Base-by-base conservation (phyloP, 1,140 invertebrate species). In the Caenorhabditis briggsae region DNA sequence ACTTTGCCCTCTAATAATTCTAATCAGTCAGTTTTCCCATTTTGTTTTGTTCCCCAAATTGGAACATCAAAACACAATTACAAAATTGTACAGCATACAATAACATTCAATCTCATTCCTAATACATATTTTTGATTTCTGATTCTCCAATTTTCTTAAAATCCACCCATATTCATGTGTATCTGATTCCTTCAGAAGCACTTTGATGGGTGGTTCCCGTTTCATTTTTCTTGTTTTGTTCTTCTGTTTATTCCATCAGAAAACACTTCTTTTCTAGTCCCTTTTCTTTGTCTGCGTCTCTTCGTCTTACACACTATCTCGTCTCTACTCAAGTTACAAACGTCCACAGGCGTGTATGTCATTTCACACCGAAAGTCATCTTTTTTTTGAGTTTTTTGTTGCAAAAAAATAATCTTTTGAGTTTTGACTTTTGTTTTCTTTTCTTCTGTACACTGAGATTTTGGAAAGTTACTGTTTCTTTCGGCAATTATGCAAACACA, bases 251-350 rank as follows among this genome's bases (percentile, higher is more conserved):
- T 78, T 33, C 70, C 70, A 78, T 78, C 70, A 78, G 53, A 78
- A 78, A 46, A 78, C 70, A 50, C 50, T 78, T 48, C 46, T 50
- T 41, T 43, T 50, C n/a, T 78, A 23, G 48, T 78, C 50, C 20
- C 46, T 50, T 41, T 43, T 50, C n/a, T 78, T 11, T 78, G 20
- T 18, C 46, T 78, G 46, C 70, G 70, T 78, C 70, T 78, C 70
- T 78, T 23, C n/a, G 18, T 78, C 70, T 78, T 50, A 50, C 46
- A 78, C n/a, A 78, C 46, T 78, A 0, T 50, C 43, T 78, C 46
- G 5, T 18, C 23, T 3, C 70, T 78, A 78, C 70, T 78, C 70
- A 78, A 78, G 70, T 78, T 78, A 78, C 70, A 78, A 78, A 50
- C 70, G 50, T 78, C 46, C 70, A 33, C 33, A 78, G 46, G 43